Evolutionary conservation across 2,888 invertebrate species (phyloP), one percentile per base, ranked within the genome.

Genomic region (Lycocerus yunnanus): DNA sequence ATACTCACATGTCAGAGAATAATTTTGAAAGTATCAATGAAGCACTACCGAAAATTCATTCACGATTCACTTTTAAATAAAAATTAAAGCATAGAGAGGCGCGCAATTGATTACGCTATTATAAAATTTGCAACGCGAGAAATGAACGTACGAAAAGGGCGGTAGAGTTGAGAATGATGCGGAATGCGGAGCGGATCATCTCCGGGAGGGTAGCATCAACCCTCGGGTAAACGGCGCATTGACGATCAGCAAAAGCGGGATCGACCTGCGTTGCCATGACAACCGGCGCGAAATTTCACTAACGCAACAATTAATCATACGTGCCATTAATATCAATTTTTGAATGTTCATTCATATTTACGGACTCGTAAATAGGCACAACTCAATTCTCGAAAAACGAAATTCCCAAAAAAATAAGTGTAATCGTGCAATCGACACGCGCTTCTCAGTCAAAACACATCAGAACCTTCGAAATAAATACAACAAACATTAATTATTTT

Each of bases 221-320:
- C 79, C 80, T 79, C 72, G 79, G 76, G 82, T 78, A 81, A 81
- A 82, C 82, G 84, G 84, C 84, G 85, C 84, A 79, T 79, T 79
- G 79, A 77, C 72, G 72, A 78, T 77, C 78, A 74, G 79, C 80
- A 80, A 80, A 82, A 86, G 79, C 80, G 79, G 80, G 82, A 86
- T 86, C 86, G 86, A 86, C 84, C 84, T 83, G 78, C 81, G 84
- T 85, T 80, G 80, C 82, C 83, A 85, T 84, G 82, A 85, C 84
- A 84, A 86, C 86, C 78, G 82, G 84, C 85, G 85, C 84, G 84
- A 85, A 84, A 81, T 82, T 82, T 76, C 70, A 71, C 76, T 72
- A 73, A 71, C 70, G 73, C 71, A 73, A 76, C 61, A 76, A 76
- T 76, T 76, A 75, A 73, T 75, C 72, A 72, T 72, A 72, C 69